A percentile compares a stretch with the other conserved stretches of the same genome.
Evolutionary conservation across 2,888 invertebrate species (phyloP).

Genomic region (Siphonodentalium dalli): DNA sequence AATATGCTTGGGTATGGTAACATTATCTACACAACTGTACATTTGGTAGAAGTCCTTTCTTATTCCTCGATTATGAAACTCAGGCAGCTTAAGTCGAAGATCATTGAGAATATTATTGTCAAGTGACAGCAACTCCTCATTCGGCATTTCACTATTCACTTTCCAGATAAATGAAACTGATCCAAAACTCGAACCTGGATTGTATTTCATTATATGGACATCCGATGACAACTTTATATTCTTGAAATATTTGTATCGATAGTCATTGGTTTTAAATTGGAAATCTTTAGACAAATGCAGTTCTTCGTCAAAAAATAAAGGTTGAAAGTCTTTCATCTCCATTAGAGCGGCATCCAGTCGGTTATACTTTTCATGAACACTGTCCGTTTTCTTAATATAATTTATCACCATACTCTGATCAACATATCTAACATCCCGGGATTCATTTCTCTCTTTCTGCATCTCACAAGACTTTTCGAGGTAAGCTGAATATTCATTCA

Average conservation of each 20-base stretch:
- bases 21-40: constrained; percentile 9
- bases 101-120: constrained; percentile 7
- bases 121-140: constrained; percentile 4
- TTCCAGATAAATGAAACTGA: constrained; percentile 11
- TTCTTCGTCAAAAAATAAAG: constrained; percentile 9
- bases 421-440: too few relatives aligned
- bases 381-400: too few relatives aligned
- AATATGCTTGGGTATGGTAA: constrained; percentile 8
- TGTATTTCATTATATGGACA: constrained; percentile 9
- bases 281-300: background rate
- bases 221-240: background rate
- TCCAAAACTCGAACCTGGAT: constrained; percentile 13
- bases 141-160: background rate
- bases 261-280: background rate
- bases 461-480: too few relatives aligned
- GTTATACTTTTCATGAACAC: too few relatives aligned
- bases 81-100: constrained; percentile 8
- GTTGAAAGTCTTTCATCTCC: background rate
- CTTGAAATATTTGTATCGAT: constrained; percentile 1
- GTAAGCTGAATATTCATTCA: too few relatives aligned
- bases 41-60: constrained; percentile 14
- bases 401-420: too few relatives aligned
- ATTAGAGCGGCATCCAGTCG: too few relatives aligned
- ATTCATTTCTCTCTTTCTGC: too few relatives aligned
- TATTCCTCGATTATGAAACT: constrained; percentile 27